phyloP scores from a whole-genome alignment of 1,140 invertebrate species.

The Bombus polaris region DNA sequence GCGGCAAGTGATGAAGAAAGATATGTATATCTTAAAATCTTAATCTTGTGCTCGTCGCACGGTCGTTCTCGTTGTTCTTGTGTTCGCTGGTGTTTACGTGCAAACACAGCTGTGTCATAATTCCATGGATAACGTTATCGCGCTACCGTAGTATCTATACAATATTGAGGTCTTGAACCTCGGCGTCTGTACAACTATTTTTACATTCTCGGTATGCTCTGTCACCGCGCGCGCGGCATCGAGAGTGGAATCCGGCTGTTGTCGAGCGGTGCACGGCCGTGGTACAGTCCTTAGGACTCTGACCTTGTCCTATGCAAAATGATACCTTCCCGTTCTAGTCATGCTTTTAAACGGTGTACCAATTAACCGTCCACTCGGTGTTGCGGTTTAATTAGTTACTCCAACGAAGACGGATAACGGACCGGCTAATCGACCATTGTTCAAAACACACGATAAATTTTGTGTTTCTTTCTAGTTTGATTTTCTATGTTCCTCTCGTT shows the following conservation, averaged over 20 bases:
- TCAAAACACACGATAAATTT: not conserved
- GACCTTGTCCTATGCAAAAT: slow-evolving; percentile 45
- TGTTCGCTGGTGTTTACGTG: not conserved
- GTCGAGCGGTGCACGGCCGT: not conserved
- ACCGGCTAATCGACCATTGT: not conserved
- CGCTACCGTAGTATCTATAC: not conserved
- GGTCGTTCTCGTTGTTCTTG: not conserved
- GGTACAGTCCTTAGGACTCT: slow-evolving; percentile 34
- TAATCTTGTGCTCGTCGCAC: not conserved
- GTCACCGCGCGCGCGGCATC: slow-evolving; percentile 1
- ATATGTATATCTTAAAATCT: not conserved
- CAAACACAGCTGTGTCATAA: slow-evolving; percentile 36
- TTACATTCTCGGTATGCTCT: not conserved
- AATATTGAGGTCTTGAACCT: slow-evolving; percentile 50
- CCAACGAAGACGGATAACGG: not conserved
- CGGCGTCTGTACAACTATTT: slow-evolving; percentile 15
- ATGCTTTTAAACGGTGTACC: slow-evolving; percentile 43
- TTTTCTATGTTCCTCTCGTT: not conserved
- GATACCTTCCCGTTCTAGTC: slow-evolving; percentile 5
- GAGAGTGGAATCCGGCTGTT: slow-evolving; percentile 13
- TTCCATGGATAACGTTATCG: slow-evolving; percentile 34
- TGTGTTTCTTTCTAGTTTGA: not conserved
- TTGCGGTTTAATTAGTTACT: slow-evolving; percentile 35
- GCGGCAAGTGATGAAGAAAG: no score
- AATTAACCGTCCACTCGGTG: slow-evolving; percentile 32